phyloP scores from a whole-genome alignment of 2,113 vertebrate genomes.

The Aspidoscelis tigris region DNA sequence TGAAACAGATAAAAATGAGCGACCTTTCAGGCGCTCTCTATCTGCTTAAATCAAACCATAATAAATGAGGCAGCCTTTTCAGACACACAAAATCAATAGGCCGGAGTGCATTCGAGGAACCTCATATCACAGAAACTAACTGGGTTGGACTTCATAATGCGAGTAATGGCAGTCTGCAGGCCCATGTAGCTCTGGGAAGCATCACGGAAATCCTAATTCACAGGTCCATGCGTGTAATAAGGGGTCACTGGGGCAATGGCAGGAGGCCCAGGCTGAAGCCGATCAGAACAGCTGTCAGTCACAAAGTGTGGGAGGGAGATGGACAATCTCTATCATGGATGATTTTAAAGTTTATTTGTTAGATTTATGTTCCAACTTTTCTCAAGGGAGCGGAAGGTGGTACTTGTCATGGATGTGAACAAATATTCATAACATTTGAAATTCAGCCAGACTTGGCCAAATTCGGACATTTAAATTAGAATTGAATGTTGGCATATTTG shows the following conservation, averaged over 20 bases:
- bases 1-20: slow-evolving; percentile 37
- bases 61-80: slow-evolving; percentile 47
- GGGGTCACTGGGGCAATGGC: neutral
- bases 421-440: no score
- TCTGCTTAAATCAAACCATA: slow-evolving; percentile 57
- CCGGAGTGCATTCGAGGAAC: neutral
- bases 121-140: slow-evolving; percentile 16
- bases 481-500: no score
- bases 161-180: neutral
- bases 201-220: neutral
- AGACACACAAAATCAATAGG: slow-evolving; percentile 49
- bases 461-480: no score
- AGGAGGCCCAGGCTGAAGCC: neutral
- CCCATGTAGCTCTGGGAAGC: neutral
- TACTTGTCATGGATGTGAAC: no score
- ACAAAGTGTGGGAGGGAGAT: neutral
- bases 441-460: no score
- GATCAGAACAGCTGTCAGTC: neutral
- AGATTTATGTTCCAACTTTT: neutral
- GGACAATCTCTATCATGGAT: neutral
- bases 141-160: slow-evolving; percentile 30
- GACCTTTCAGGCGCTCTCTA: slow-evolving; percentile 34
- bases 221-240: rapidly evolving
- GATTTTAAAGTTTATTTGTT: neutral
- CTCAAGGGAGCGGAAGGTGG: neutral